Evolutionary conservation across 2,888 invertebrate species (phyloP).

Genomic region (Ommatoiulus sabulosus): DNA sequence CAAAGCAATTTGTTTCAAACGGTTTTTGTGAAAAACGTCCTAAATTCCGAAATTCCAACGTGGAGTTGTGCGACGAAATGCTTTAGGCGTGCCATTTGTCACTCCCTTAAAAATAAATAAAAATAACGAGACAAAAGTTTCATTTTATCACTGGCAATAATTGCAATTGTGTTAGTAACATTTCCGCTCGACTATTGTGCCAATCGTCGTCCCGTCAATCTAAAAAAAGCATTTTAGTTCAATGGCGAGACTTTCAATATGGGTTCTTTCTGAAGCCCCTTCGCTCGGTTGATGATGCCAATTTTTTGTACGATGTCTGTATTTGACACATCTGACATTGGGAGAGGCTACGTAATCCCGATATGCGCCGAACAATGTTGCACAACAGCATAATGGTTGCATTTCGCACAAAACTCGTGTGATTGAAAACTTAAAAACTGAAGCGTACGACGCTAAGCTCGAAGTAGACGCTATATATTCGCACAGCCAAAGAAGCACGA

Average conservation of each 20-base stretch:
- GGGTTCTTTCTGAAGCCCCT: background rate
- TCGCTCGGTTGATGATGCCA: background rate
- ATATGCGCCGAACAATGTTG: background rate
- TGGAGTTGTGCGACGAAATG: no score
- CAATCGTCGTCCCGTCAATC: background rate
- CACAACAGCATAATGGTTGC: conserved; percentile 36
- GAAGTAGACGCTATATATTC: background rate
- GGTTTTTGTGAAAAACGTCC: no score
- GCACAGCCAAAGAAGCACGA: background rate
- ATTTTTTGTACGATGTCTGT: background rate
- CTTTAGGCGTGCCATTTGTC: no score
- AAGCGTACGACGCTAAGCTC: background rate
- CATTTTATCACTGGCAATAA: conserved; percentile 1
- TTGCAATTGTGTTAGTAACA: background rate
- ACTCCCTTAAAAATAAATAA: conserved; percentile 22
- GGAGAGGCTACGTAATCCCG: background rate
- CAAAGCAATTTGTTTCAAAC: no score
- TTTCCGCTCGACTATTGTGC: background rate
- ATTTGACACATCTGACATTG: conserved; percentile 16
- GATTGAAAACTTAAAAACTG: conserved; percentile 28
- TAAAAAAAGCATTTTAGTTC: conserved; percentile 16
- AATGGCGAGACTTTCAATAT: background rate
- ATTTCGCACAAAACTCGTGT: conserved; percentile 19
- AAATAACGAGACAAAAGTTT: conserved; percentile 38
- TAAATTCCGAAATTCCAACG: no score